Evolutionary conservation across 2,797 vertebrate genomes (phyloP).

Genomic region (Helicolenus hilgendorfi): DNA sequence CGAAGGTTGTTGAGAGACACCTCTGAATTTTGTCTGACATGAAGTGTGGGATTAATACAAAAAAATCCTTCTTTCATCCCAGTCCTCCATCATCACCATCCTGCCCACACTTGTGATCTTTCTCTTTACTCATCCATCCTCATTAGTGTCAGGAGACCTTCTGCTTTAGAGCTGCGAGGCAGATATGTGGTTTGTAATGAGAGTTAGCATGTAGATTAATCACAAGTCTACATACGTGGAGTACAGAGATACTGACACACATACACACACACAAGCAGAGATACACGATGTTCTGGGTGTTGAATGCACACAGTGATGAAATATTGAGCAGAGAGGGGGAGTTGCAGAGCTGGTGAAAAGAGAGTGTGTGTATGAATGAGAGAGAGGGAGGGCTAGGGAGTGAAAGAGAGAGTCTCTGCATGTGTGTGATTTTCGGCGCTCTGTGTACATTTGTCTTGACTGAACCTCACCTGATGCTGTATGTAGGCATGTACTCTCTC

Average conservation of each 20-base stretch:
- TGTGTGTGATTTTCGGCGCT: background rate
- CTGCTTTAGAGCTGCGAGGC: constrained; percentile 46
- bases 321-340: constrained; percentile 40
- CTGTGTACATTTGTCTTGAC: background rate
- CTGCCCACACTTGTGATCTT: constrained; percentile 10
- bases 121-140: constrained; percentile 55
- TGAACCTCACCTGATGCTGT: constrained; percentile 92
- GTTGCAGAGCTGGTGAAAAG: constrained; percentile 2
- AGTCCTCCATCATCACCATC: constrained; percentile 41
- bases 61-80: constrained; percentile 7
- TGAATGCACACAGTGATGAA: constrained; percentile 41
- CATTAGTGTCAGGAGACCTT: constrained; percentile 62
- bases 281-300: background rate
- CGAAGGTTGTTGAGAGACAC: constrained; percentile 5
- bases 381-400: background rate
- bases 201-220: constrained; percentile 62
- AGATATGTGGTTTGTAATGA: constrained; percentile 54
- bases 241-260: background rate
- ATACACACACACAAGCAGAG: constrained; percentile 8
- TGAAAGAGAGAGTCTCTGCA: background rate
- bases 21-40: constrained; percentile 39
- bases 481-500: constrained; percentile 96
- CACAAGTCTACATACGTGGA: constrained; percentile 34
- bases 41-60: constrained; percentile 9
- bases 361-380: background rate